These are phyloP conservation scores for fruit fly (Drosophila melanogaster) DNA, from an alignment of 1,140 invertebrate species.

Conservation along the genomic window DNA sequence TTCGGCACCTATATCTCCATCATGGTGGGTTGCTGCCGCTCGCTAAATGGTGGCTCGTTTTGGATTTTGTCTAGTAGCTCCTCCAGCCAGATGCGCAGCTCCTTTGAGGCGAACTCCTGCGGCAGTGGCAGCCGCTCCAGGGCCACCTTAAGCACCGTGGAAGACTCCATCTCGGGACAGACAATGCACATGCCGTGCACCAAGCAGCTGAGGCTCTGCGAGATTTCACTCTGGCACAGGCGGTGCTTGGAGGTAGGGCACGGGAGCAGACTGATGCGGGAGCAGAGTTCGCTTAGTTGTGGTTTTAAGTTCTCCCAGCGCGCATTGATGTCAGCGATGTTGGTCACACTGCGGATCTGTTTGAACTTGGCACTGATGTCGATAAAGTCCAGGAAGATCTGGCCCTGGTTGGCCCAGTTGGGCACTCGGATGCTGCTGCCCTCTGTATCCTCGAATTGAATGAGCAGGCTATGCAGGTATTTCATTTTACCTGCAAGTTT, in stretches of 20 bases:
- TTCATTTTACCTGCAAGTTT: conserved; percentile 87
- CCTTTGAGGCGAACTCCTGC: conserved; percentile 80
- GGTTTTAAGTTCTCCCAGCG: conserved; percentile 88
- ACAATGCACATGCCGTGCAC: conserved; percentile 75
- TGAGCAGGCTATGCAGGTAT: conserved; percentile 87
- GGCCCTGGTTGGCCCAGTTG: conserved; percentile 86
- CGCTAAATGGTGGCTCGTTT: conserved; percentile 24
- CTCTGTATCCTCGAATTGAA: conserved; percentile 75
- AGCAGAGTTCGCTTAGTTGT: conserved; percentile 87
- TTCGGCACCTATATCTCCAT: conserved; percentile 18
- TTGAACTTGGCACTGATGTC: conserved; percentile 86
- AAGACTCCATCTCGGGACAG: conserved; percentile 66
- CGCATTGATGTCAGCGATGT: conserved; percentile 85
- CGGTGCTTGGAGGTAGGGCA: conserved; percentile 88
- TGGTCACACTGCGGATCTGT: conserved; percentile 80
- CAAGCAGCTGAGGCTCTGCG: conserved; percentile 74
- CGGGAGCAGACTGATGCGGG: conserved; percentile 87
- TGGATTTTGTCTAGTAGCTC: conserved; percentile 66
- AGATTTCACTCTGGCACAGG: conserved; percentile 85
- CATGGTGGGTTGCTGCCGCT: conserved; percentile 10
- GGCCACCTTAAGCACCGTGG: conserved; percentile 68
- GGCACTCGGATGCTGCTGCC: conserved; percentile 69
- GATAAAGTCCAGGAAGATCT: conserved; percentile 89
- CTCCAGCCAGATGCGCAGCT: conserved; percentile 68
- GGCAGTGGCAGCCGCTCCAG: conserved; percentile 81